Percentiles rank a stretch among this genome's conserved stretches.
phyloP scores from a whole-genome alignment of 2,888 invertebrate species.

The Brenthis ino region DNA sequence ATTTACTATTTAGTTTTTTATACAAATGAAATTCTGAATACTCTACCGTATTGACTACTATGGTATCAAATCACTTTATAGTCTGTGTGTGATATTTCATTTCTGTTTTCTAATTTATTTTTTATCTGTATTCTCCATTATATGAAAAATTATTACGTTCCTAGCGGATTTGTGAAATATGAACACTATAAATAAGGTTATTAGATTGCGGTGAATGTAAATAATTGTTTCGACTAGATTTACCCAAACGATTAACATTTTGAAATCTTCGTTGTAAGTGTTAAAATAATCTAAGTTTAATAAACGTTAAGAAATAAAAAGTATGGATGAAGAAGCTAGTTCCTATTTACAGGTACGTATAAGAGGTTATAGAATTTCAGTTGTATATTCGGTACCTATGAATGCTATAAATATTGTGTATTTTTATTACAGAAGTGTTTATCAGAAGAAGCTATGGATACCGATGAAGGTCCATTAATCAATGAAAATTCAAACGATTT shows the following conservation, averaged over 20 bases:
- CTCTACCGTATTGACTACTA: too few species aligned
- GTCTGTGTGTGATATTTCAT: not conserved
- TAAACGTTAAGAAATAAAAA: constrained; percentile 15
- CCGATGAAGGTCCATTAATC: constrained; percentile 72
- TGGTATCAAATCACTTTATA: too few species aligned
- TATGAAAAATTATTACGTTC: constrained; percentile 7
- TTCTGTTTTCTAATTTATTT: not conserved
- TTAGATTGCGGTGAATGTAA: not conserved
- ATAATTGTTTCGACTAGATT: not conserved
- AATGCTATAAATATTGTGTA: constrained; percentile 9
- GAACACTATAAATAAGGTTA: not conserved
- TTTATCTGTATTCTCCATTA: constrained; percentile 11
- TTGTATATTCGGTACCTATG: constrained; percentile 40
- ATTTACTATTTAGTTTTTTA: too few species aligned
- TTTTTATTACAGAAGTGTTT: constrained; percentile 61
- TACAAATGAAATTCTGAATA: too few species aligned
- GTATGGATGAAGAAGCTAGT: constrained; percentile 67
- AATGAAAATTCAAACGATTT: constrained; percentile 76
- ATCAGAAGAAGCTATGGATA: constrained; percentile 70
- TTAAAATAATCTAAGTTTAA: constrained; percentile 1
- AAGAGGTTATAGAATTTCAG: constrained; percentile 40
- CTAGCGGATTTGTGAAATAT: constrained; percentile 10
- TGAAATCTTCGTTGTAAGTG: constrained; percentile 1
- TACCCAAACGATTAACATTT: not conserved
- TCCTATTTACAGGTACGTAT: constrained; percentile 70